Percentiles rank a stretch among this genome's conserved stretches.
phyloP scores from a whole-genome alignment of 2,888 invertebrate species.

The Drosophila paucipuncta region DNA sequence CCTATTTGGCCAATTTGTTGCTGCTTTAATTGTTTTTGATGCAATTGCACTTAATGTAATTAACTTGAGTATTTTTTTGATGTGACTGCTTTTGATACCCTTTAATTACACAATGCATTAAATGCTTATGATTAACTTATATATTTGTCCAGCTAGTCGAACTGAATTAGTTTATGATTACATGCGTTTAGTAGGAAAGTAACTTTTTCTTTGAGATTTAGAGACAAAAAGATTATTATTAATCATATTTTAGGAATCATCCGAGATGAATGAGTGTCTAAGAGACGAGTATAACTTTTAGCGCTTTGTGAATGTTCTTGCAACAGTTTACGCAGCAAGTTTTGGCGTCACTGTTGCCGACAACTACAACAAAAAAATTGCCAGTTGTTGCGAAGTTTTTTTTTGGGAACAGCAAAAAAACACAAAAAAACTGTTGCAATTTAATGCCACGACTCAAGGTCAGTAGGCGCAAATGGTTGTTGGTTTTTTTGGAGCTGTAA shows the following conservation, averaged over 20 bases:
- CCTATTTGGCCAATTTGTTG: slow-evolving; percentile 34
- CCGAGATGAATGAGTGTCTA: slow-evolving; percentile 6
- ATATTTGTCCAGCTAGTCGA: not conserved
- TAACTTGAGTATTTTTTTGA: not conserved
- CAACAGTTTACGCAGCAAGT: slow-evolving; percentile 58
- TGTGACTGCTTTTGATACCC: slow-evolving; percentile 14
- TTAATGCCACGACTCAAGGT: slow-evolving; percentile 73
- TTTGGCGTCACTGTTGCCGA: slow-evolving; percentile 34
- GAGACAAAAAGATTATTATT: not conserved
- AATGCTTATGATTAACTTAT: not conserved
- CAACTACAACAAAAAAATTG: slow-evolving; percentile 43
- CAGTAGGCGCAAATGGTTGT: slow-evolving; percentile 55
- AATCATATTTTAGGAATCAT: not conserved
- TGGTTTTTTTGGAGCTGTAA: slow-evolving; percentile 35
- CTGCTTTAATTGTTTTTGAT: slow-evolving; percentile 24
- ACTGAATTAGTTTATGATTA: not conserved
- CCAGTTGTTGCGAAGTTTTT: slow-evolving; percentile 25
- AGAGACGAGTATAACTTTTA: not conserved
- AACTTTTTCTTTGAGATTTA: not conserved
- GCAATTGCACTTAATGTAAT: slow-evolving; percentile 22
- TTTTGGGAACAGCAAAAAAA: slow-evolving; percentile 48
- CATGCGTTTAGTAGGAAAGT: no score
- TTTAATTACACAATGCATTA: not conserved
- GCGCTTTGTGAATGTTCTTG: slow-evolving; percentile 56
- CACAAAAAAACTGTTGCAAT: slow-evolving; percentile 57